Evolutionary conservation across 1,140 invertebrate genomes (phyloP).

Genomic region (Meloidogyne exigua): DNA sequence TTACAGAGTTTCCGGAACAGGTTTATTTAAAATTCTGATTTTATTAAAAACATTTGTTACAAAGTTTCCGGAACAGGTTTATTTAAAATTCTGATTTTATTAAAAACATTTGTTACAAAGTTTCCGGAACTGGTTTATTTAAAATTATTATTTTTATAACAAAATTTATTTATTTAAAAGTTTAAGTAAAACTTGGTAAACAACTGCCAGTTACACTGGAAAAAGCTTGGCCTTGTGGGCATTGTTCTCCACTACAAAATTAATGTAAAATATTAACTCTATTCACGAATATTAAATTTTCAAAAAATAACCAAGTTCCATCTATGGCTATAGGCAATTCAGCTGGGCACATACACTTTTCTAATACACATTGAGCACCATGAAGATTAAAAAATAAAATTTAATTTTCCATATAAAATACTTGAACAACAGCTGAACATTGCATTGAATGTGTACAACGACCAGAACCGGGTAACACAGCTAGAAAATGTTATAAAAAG

Average conservation of each 20-base stretch:
- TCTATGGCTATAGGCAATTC: conserved; percentile 55
- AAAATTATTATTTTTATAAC: no score
- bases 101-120: no score
- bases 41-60: no score
- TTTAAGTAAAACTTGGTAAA: conserved; percentile 59
- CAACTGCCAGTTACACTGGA: conserved; percentile 59
- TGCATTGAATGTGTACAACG: conserved; percentile 58
- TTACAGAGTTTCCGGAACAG: no score
- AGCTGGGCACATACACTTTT: conserved; percentile 54
- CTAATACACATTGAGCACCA: conserved; percentile 53
- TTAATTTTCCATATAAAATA: neutral
- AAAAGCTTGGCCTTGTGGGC: conserved; percentile 45
- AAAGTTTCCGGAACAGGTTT: no score
- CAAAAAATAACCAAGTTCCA: conserved; percentile 48
- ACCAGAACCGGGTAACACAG: conserved; percentile 53
- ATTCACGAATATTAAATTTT: neutral
- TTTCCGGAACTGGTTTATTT: neutral
- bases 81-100: no score
- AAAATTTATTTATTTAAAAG: no score
- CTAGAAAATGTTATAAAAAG: no score
- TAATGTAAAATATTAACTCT: neutral
- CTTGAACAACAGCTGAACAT: conserved; percentile 55
- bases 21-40: no score
- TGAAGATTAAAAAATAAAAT: neutral
- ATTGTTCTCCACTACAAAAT: conserved; percentile 41